Percentiles rank a stretch among this genome's conserved stretches.
Evolutionary conservation across 2,888 invertebrate species (phyloP).

Genomic region (Dolomedes plantarius): DNA sequence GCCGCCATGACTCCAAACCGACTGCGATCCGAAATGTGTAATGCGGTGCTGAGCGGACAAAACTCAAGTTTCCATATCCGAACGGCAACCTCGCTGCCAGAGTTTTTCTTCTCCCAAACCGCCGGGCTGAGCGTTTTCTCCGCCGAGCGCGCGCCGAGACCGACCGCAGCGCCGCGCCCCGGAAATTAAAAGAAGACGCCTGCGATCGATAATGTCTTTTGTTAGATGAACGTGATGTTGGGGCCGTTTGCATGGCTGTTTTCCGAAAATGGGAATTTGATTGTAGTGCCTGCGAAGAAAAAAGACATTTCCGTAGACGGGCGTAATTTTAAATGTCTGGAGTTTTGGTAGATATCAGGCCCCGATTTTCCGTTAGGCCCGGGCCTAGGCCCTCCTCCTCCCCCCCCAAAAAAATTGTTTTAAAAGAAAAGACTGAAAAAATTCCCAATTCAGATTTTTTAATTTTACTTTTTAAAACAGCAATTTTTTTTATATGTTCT

Average conservation of each 20-base stretch:
- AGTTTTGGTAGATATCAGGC: too few species aligned
- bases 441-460: too few species aligned
- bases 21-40: neutral
- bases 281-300: neutral
- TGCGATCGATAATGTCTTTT: slow-evolving; percentile 6
- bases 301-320: neutral
- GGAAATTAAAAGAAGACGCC: neutral
- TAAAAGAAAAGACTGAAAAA: too few species aligned
- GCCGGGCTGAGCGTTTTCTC: slow-evolving; percentile 34
- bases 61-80: slow-evolving; percentile 36
- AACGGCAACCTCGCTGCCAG: slow-evolving; percentile 27
- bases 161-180: slow-evolving; percentile 26
- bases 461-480: too few species aligned
- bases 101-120: slow-evolving; percentile 40
- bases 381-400: too few species aligned
- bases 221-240: neutral
- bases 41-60: neutral
- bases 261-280: slow-evolving; percentile 9
- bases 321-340: too few species aligned
- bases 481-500: too few species aligned
- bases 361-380: too few species aligned
- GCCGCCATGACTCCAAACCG: slow-evolving; percentile 4
- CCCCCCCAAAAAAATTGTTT: too few species aligned
- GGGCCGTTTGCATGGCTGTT: neutral
- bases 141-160: too few species aligned